Percentiles rank a stretch among this genome's conserved stretches.
These are phyloP conservation scores for Mormyrus lacerda DNA, from an alignment of 2,113 vertebrate species.

Conservation along the genomic window DNA sequence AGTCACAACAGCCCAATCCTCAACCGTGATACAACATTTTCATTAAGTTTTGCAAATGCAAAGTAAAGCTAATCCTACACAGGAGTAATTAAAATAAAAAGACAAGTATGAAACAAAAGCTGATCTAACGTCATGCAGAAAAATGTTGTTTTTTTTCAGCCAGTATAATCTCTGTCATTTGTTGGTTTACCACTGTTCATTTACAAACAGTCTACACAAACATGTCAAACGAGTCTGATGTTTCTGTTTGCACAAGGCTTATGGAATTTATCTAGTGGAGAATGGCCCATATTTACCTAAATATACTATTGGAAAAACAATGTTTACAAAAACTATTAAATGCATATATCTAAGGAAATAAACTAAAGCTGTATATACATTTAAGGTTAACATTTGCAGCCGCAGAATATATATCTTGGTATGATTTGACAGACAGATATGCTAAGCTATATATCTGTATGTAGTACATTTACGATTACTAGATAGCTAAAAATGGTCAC, in stretches of 20 bases:
- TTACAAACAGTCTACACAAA: neutral
- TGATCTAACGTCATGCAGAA: neutral
- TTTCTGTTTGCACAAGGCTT: neutral
- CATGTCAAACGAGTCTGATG: neutral
- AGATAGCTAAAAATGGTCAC: neutral
- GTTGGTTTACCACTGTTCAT: neutral
- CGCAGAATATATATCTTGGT: neutral
- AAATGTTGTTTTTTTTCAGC: neutral
- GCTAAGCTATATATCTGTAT: neutral
- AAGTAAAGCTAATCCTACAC: neutral
- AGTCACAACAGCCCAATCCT: neutral
- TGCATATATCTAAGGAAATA: neutral
- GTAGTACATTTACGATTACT: slow-evolving; percentile 20
- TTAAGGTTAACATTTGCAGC: neutral
- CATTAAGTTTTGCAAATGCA: neutral
- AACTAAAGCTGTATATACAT: neutral
- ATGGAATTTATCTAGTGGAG: neutral
- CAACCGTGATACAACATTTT: neutral
- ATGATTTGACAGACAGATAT: neutral
- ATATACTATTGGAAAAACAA: neutral
- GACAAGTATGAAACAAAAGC: neutral
- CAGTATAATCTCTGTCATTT: neutral
- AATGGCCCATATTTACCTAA: neutral
- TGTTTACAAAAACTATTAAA: neutral
- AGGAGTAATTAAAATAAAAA: no score